These are phyloP conservation scores for Antidorcas marsupialis DNA, from an alignment of 2,113 vertebrate genomes.

Conservation along the genomic window DNA sequence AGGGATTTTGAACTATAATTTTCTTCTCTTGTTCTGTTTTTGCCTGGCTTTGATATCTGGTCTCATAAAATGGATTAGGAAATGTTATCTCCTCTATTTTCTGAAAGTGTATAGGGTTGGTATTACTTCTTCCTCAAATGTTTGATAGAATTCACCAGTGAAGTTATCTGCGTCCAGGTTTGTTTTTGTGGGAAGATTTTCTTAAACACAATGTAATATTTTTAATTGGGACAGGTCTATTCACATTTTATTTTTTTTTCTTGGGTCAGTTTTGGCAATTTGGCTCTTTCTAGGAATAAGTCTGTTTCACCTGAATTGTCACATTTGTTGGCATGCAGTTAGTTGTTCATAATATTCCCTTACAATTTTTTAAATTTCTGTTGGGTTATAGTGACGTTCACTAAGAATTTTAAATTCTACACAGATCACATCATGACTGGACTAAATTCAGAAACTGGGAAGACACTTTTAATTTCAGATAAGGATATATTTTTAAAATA, in stretches of 20 bases:
- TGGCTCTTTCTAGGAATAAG: not conserved
- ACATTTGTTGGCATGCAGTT: not conserved
- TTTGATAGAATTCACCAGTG: not conserved
- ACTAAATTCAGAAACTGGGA: not conserved
- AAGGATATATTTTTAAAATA: not conserved
- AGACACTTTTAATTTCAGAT: not conserved
- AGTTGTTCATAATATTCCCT: not conserved
- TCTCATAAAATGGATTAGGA: not conserved
- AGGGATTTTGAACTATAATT: not conserved
- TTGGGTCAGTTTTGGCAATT: not conserved
- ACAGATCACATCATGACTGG: not conserved
- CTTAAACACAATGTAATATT: not conserved
- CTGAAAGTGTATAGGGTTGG: not conserved
- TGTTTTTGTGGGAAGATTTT: not conserved
- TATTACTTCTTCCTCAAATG: not conserved
- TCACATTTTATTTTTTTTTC: not conserved
- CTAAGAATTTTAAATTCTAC: constrained; percentile 22
- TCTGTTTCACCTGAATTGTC: not conserved
- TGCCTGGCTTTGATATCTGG: not conserved
- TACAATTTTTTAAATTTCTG: not conserved
- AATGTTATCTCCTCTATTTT: not conserved
- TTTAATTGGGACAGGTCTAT: not conserved
- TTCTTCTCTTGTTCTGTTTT: not conserved
- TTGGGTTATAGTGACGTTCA: not conserved
- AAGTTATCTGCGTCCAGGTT: not conserved